Base-by-base conservation (phyloP, 2,797 vertebrate genomes). In the Tokudaia tokunoshimensis region DNA sequence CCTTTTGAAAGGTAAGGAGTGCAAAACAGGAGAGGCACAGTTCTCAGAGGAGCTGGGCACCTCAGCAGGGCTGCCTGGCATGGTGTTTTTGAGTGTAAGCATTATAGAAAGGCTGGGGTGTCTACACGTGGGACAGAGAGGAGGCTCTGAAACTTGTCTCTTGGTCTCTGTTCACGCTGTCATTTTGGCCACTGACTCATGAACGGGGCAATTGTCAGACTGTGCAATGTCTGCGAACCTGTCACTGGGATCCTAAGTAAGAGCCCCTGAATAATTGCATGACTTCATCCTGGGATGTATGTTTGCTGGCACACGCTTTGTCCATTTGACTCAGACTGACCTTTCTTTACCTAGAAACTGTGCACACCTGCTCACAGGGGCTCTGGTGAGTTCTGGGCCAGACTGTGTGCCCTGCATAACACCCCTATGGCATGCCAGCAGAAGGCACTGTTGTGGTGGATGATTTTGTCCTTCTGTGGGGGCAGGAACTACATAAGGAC, bases 201-300 rank as follows among this genome's bases (percentile, higher is more conserved):
- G 9, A 57, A 31, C 9, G 2, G 31, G 34, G 29, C 37, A n/a
- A 0, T 0, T n/a, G 26, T 3, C 79, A 34, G 67, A 15, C 8
- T 22, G 19, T 34, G 22, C 4, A 12, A 26, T 12, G 9, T 14
- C 31, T 7, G 1, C 17, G 41, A 0, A 4, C 15, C 84, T 65
- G 24, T 59, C 26, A 14, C 6, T 52, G 11, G 61, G 67, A 41
- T 13, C 12, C 29, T 61, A 34, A 37, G 20, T 7, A 4, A 29
- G 80, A 1, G 4, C 5, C 1, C 0, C 63, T 12, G 67, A 63
- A 26, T 19, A 34, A 19, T 1, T 14, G 2, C 3, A 31, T 72
- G 50, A 8, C 14, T 15, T 6, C 10, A 17, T 12, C 0, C 20
- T 7, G 61, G 34, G 63, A 41, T 87, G 57, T 50, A 31, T 37